Percentiles rank a stretch among this genome's conserved stretches.
Evolutionary conservation across 2,797 vertebrate genomes (phyloP).

Genomic region (Morus bassanus): DNA sequence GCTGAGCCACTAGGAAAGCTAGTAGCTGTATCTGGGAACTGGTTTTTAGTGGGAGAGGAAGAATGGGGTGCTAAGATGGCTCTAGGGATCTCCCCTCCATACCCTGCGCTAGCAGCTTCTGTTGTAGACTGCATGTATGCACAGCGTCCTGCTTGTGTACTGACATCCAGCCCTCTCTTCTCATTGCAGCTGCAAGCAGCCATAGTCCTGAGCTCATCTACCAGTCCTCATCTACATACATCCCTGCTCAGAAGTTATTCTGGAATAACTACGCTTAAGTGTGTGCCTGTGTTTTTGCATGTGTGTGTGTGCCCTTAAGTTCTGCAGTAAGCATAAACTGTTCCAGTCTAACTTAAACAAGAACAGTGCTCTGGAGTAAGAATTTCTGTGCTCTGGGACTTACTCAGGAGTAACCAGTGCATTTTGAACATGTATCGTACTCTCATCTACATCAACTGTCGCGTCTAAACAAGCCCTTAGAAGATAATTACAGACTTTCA

Average conservation of each 20-base stretch:
- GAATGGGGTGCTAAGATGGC: background rate
- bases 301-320: background rate
- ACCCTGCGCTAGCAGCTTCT: background rate
- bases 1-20: background rate
- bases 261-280: background rate
- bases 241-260: background rate
- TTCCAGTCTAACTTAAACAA: background rate
- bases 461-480: background rate
- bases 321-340: background rate
- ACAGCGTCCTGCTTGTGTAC: fast-evolving
- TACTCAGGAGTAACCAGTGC: background rate
- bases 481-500: background rate
- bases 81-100: background rate
- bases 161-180: background rate
- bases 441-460: background rate
- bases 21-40: background rate
- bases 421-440: background rate
- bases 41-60: background rate
- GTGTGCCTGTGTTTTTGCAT: background rate
- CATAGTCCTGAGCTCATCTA: background rate
- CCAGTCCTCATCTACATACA: background rate
- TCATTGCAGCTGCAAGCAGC: background rate
- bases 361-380: background rate
- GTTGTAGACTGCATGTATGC: background rate
- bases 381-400: background rate